These are phyloP conservation scores for Trissoscelio sp. DNA, from an alignment of 2,888 invertebrate genomes.

Conservation along the genomic window DNA sequence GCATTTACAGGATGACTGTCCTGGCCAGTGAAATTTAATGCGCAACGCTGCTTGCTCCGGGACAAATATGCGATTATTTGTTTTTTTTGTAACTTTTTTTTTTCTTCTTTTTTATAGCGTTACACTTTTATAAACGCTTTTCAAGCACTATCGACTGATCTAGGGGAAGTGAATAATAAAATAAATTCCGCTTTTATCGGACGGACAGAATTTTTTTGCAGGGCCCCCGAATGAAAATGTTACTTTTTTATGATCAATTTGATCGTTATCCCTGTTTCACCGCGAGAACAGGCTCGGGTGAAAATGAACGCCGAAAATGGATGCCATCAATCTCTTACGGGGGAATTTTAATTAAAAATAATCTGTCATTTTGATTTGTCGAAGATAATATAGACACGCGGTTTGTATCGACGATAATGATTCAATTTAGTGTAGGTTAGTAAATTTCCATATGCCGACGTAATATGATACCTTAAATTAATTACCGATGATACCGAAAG, in stretches of 20 bases:
- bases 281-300: background rate
- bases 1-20: conserved; percentile 50
- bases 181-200: conserved; percentile 1
- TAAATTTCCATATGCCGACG: background rate
- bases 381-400: background rate
- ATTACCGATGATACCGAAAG: background rate
- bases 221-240: background rate
- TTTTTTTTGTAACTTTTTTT: background rate
- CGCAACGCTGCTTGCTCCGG: conserved; percentile 16
- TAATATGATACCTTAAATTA: conserved; percentile 8
- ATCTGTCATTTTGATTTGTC: background rate
- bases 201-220: background rate
- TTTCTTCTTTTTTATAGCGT: background rate
- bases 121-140: background rate
- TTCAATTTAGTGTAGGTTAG: conserved; percentile 18
- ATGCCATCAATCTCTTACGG: background rate
- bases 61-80: conserved; percentile 4
- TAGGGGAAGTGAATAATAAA: background rate
- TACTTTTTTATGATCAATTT: background rate
- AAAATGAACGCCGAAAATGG: background rate
- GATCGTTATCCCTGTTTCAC: background rate
- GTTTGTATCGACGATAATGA: background rate
- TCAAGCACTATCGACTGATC: background rate
- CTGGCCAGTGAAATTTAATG: conserved; percentile 44
- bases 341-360: background rate